Percentiles rank a stretch among this genome's conserved stretches.
phyloP scores from a whole-genome alignment of 1,140 invertebrate species.

The Zophobas atratus region DNA sequence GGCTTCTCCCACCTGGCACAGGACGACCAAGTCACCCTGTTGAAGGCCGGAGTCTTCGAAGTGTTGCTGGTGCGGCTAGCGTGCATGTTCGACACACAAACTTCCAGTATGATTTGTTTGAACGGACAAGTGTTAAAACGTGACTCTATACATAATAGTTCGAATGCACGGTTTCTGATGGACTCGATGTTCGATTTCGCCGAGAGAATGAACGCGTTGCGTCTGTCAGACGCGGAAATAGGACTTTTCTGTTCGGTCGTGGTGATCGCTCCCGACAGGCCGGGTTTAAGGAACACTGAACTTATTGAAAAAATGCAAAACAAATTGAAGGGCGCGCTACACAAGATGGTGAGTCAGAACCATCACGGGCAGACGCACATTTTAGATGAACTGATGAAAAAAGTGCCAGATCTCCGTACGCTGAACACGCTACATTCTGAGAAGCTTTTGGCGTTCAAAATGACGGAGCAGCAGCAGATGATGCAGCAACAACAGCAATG shows the following conservation, averaged over 20 bases:
- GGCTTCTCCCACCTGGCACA: conserved; percentile 95
- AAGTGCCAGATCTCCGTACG: conserved; percentile 94
- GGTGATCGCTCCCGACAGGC: conserved; percentile 93
- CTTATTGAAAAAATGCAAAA: conserved; percentile 94
- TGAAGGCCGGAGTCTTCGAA: conserved; percentile 97
- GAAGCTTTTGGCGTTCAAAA: conserved; percentile 93
- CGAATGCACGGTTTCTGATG: conserved; percentile 94
- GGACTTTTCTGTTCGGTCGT: conserved; percentile 96
- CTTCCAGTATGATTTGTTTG: conserved; percentile 92
- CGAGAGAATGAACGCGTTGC: conserved; percentile 91
- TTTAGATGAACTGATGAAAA: conserved; percentile 90
- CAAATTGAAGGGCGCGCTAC: conserved; percentile 87
- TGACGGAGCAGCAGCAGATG: conserved; percentile 89
- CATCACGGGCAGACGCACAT: conserved; percentile 86
- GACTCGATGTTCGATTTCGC: conserved; percentile 98
- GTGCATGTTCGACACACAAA: conserved; percentile 93
- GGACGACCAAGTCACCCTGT: conserved; percentile 96
- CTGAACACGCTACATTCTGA: conserved; percentile 97
- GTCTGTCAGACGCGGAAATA: conserved; percentile 92
- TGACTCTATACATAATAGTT: conserved; percentile 90
- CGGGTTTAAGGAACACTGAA: conserved; percentile 92
- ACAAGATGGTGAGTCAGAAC: conserved; percentile 90
- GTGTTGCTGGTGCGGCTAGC: conserved; percentile 93
- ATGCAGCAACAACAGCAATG: conserved; percentile 76
- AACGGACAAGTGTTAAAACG: conserved; percentile 93